A percentile compares a stretch with the other conserved stretches of the same genome.
phyloP scores from a whole-genome alignment of 2,113 vertebrate genomes.

The Paralichthys olivaceus region DNA sequence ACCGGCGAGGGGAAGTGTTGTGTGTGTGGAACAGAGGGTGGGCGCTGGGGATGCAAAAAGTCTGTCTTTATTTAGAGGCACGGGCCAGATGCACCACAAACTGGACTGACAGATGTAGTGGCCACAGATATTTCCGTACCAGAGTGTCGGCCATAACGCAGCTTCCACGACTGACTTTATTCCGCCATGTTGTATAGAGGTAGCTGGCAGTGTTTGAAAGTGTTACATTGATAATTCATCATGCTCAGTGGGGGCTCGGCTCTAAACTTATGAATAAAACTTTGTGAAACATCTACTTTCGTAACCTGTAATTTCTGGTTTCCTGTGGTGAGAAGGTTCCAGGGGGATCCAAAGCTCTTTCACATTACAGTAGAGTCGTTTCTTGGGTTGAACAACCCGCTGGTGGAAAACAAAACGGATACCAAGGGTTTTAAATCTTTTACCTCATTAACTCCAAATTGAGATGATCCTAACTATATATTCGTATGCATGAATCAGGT shows the following conservation, averaged over 20 bases:
- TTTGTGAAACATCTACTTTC: conserved; percentile 53
- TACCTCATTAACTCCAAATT: not conserved
- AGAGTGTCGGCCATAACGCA: conserved; percentile 25
- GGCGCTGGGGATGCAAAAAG: conserved; percentile 57
- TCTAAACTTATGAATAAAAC: conserved; percentile 67
- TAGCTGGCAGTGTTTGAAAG: conserved; percentile 48
- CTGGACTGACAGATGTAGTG: conserved; percentile 71
- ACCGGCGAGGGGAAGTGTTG: conserved; percentile 44
- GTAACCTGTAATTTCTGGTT: conserved; percentile 9
- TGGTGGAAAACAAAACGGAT: not conserved
- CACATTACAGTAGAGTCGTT: not conserved
- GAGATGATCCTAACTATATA: not conserved
- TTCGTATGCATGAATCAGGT: not conserved
- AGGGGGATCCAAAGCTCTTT: conserved; percentile 15
- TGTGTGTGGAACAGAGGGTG: conserved; percentile 55
- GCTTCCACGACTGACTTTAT: conserved; percentile 25
- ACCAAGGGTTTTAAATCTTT: not conserved
- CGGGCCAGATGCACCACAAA: conserved; percentile 70
- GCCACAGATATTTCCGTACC: conserved; percentile 70
- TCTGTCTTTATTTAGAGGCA: conserved; percentile 70
- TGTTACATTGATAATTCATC: conserved; percentile 72
- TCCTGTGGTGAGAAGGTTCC: conserved; percentile 15
- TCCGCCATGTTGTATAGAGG: conserved; percentile 36
- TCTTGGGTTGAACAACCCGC: not conserved
- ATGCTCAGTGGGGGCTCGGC: conserved; percentile 43